phyloP scores from a whole-genome alignment of 2,888 invertebrate species.

The Rotaria magnacalcarata region DNA sequence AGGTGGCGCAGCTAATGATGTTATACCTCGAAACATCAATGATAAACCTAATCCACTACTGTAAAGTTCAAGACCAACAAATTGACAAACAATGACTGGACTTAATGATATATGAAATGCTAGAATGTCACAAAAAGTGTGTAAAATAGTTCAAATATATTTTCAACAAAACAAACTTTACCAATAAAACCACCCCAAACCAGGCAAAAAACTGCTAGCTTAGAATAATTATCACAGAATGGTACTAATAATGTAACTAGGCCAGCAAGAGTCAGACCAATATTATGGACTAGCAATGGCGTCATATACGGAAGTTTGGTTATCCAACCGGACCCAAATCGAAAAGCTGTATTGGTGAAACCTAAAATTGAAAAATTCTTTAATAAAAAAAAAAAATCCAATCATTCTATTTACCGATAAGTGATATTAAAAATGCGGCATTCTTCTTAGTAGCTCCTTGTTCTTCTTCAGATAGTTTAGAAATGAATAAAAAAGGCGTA shows the following conservation, averaged over 20 bases:
- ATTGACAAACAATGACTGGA: constrained; percentile 4
- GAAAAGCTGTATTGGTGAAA: not conserved
- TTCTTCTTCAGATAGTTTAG: not conserved
- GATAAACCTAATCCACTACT: constrained; percentile 20
- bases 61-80: constrained; percentile 23
- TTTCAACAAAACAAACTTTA: not conserved
- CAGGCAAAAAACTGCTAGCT: not conserved
- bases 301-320: not conserved
- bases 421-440: constrained; percentile 26
- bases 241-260: not conserved
- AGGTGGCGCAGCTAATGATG: not conserved
- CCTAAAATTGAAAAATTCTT: not conserved
- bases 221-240: not conserved
- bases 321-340: not conserved
- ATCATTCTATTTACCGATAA: constrained; percentile 30
- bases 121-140: not conserved
- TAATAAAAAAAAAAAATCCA: not conserved
- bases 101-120: constrained; percentile 35
- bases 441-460: not conserved
- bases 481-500: constrained; percentile 40
- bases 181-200: constrained; percentile 7
- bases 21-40: constrained; percentile 18
- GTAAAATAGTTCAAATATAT: too few relatives aligned
- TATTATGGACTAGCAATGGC: not conserved
- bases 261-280: not conserved